Evolutionary conservation across 2,113 vertebrate genomes (phyloP).

Genomic region (Tachysurus vachellii): DNA sequence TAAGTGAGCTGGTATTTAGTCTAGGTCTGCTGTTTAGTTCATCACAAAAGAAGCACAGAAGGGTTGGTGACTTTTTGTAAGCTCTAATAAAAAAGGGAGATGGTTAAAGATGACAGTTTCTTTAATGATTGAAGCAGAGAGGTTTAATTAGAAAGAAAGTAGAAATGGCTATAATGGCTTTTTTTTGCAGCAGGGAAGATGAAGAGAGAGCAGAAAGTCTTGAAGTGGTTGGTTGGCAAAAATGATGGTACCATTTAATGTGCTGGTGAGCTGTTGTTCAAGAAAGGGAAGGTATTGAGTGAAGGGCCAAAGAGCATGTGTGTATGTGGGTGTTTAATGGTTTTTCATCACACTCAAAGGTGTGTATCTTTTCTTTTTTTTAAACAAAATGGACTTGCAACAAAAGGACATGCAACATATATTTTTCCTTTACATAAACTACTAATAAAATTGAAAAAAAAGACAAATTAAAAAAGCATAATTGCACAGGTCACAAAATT

Average conservation of each 20-base stretch:
- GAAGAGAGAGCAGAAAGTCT: slow-evolving; percentile 46
- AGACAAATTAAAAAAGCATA: background rate
- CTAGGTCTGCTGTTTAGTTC: slow-evolving; percentile 4
- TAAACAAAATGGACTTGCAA: background rate
- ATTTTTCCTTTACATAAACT: background rate
- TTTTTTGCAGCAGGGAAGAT: slow-evolving; percentile 49
- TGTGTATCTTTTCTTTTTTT: slow-evolving; percentile 4
- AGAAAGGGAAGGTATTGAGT: slow-evolving; percentile 43
- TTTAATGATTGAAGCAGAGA: slow-evolving; percentile 17
- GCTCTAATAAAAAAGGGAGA: slow-evolving; percentile 21
- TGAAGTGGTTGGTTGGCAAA: slow-evolving; percentile 34
- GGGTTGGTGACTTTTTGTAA: slow-evolving; percentile 20
- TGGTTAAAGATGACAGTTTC: slow-evolving; percentile 38
- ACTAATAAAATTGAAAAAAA: background rate
- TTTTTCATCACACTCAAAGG: slow-evolving; percentile 7
- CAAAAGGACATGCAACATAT: background rate
- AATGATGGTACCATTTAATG: slow-evolving; percentile 57
- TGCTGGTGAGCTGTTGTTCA: slow-evolving; percentile 47
- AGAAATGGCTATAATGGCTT: slow-evolving; percentile 54
- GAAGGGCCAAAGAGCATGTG: slow-evolving; percentile 18
- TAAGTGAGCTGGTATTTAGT: slow-evolving; percentile 13
- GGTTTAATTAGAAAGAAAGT: slow-evolving; percentile 54
- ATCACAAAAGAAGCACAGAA: slow-evolving; percentile 22
- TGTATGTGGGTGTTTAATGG: slow-evolving; percentile 46
- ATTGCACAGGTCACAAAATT: background rate